Base-by-base conservation (phyloP, 2,888 invertebrate genomes). In the Temnothorax unifasciatus region DNA sequence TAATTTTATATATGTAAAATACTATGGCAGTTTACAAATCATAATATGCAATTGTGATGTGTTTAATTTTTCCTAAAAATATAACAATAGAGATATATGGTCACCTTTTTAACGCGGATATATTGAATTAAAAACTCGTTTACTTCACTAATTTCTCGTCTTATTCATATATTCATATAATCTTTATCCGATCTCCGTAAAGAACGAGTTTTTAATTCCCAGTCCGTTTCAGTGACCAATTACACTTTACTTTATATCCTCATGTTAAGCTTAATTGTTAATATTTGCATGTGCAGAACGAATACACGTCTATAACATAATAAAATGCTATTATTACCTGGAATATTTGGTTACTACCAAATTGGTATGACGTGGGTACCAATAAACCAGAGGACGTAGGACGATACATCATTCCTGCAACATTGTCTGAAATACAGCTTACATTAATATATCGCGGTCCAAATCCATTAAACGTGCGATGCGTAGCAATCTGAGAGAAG, bases 401-500 rank as follows among this genome's bases (percentile, higher is more conserved):
- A 95, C 97, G 96, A 91, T 97, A 97, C 95, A 97, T 96, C 95
- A 97, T 96, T 76, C 96, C 97, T 92, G 95, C 87, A 82, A 94
- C 92, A 86, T 93, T 94, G 76, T 95, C 95, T 94, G 82, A 83
- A 90, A 89, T 50, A 76, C 59, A 18, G 34, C 15, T 75, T 54
- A 21, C 52, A 83, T 85, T 15, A 90, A 84, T 74, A 64, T 79
- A 57, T 54, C 41, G 41, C 47, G 11, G 21, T 29, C 3, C 25
- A 38, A 69, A 34, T 9, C 34, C 21, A 38, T 59, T 38, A 25
- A 73, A 44, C 59, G 50, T 34, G 21, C 18, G 3, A 47, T 54
- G 25, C 15, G 6, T 8, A 21, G 13, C 25, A 15, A 66, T 44
- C 6, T 1, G 13, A 63, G 13, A 66, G 13, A 66, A 76, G 25